Percentiles rank a stretch among this genome's conserved stretches.
Conservation (phyloP, 64 coral and sea anemone species). For the Acropora tenuis region DNA sequence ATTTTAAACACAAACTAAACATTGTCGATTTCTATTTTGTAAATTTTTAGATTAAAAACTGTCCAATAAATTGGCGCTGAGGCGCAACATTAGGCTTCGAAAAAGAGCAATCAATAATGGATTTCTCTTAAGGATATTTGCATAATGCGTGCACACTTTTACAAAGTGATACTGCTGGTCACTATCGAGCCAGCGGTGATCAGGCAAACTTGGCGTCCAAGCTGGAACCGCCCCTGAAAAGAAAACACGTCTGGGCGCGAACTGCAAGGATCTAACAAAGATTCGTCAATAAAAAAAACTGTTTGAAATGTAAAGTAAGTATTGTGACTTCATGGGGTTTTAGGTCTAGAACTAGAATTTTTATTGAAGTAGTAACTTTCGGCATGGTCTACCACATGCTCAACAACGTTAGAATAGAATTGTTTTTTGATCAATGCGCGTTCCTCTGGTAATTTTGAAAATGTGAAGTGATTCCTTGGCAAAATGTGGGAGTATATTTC, state of each 20-base stretch:
- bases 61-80: not conserved
- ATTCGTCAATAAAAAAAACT: slow-evolving; percentile 58
- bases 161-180: slow-evolving; percentile 7
- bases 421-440: slow-evolving; percentile 55
- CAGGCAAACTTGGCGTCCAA: slow-evolving; percentile 19
- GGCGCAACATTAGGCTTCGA: too few species aligned
- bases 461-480: not conserved
- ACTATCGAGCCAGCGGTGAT: too few species aligned
- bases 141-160: slow-evolving; percentile 57
- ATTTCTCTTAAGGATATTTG: slow-evolving; percentile 27
- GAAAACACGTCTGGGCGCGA: slow-evolving; percentile 47
- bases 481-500: too few species aligned
- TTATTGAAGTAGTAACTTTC: slow-evolving; percentile 58
- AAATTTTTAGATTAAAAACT: not conserved
- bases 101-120: too few species aligned
- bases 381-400: slow-evolving; percentile 52
- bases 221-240: slow-evolving; percentile 33
- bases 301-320: slow-evolving; percentile 49
- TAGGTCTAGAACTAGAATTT: slow-evolving; percentile 56
- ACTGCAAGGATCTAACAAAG: slow-evolving; percentile 56
- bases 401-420: slow-evolving; percentile 33
- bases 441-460: not conserved
- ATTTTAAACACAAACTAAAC: slow-evolving; percentile 24
- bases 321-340: slow-evolving; percentile 57
- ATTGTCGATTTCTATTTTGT: not conserved